Evolutionary conservation across 1,140 invertebrate species (phyloP), one percentile per base, ranked within the genome.

Genomic region (Heliconius congener): DNA sequence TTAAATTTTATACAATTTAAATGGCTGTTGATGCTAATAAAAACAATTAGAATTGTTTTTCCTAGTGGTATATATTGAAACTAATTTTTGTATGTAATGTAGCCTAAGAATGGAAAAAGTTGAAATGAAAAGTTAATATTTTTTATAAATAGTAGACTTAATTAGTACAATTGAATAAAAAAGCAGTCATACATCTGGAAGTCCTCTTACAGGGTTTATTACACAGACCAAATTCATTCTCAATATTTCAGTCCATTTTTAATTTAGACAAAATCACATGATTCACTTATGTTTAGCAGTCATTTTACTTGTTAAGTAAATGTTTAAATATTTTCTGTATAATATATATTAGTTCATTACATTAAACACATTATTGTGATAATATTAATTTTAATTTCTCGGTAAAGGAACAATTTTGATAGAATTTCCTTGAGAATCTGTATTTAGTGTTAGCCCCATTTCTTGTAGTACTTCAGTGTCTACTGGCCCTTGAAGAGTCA

Each of bases 401-500:
- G 87, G 82, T 78, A 94, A 80, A 27, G 94, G 94, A 8, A 87
- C 90, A 34, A 95, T 74, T 83, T 83, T 92, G 52, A 95, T 92
- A 13, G 86, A 78, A 75, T 95, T 95, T 46, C 90, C 92, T 76
- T 94, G 91, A 3, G 88, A 37, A 83, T 95, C 94, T 0, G 91
- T 89, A 74, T 94, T 88, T 8, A 95, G 82, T 0, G 94, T 93
- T 4, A 95, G 85, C 0, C 94, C 94, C 94, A 95, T 95, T 79
- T 95, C 94, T 81, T 91, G 90, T 1, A 95, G 81, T 1, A 95
- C 82, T 83, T 95, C 93, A 76, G 94, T 95, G 74, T 96, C 95
- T 1, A 96, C 94, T 0, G 95, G 94, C 39, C 96, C 95, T 89
- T 96, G 90, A 76, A 96, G 94, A 6, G 93, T 95, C 82, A 96